phyloP scores from a whole-genome alignment of 2,797 vertebrate species.

The Paedocypris micromegethes region DNA sequence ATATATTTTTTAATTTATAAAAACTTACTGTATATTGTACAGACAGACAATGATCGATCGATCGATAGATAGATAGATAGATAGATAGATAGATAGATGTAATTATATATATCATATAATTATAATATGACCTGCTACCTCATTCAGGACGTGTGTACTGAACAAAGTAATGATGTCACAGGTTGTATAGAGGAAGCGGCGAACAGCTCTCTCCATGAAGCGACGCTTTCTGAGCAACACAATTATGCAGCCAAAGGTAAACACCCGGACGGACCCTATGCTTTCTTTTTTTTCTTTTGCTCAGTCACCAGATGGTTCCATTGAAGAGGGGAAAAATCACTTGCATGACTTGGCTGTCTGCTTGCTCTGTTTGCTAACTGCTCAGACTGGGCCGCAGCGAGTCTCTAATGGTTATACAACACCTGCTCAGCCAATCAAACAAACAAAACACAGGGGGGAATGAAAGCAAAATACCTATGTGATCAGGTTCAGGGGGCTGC shows the following conservation, averaged over 20 bases:
- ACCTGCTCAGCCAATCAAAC: slow-evolving; percentile 77
- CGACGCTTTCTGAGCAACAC: slow-evolving; percentile 61
- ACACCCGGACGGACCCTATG: slow-evolving; percentile 61
- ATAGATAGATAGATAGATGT: too few relatives aligned
- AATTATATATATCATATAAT: too few relatives aligned
- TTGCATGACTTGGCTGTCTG: slow-evolving; percentile 55
- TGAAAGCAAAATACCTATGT: slow-evolving; percentile 69
- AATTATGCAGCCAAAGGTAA: slow-evolving; percentile 65
- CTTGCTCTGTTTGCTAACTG: slow-evolving; percentile 69
- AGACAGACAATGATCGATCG: too few relatives aligned
- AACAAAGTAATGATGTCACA: too few relatives aligned
- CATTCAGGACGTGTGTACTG: too few relatives aligned
- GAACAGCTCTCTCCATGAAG: slow-evolving; percentile 52
- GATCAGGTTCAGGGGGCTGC: slow-evolving; percentile 65
- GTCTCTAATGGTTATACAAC: slow-evolving; percentile 71
- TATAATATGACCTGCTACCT: too few relatives aligned
- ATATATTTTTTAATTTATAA: too few relatives aligned
- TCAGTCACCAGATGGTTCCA: slow-evolving; percentile 72
- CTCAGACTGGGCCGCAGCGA: slow-evolving; percentile 65
- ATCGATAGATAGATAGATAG: too few relatives aligned
- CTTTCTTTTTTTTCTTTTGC: slow-evolving; percentile 49
- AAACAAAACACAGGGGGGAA: slow-evolving; percentile 62
- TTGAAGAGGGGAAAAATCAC: slow-evolving; percentile 58
- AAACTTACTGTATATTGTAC: too few relatives aligned
- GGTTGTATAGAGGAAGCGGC: slow-evolving; percentile 27